Percentiles rank a stretch among this genome's conserved stretches.
Evolutionary conservation across 2,888 invertebrate genomes (phyloP).

Genomic region (Julus scandinavius): DNA sequence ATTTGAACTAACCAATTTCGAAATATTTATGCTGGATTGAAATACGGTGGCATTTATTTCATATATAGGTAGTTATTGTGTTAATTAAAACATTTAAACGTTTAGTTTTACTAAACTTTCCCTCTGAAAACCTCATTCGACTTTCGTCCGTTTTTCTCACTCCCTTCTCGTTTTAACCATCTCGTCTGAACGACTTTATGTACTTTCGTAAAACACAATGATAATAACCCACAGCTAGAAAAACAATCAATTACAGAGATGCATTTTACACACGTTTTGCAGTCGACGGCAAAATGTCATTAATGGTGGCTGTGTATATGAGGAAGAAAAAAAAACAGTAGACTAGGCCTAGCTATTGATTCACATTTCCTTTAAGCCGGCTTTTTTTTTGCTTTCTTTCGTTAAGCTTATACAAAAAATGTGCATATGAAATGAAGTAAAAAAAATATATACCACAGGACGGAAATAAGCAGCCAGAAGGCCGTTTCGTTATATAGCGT

Average conservation of each 20-base stretch:
- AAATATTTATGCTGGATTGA: too few relatives aligned
- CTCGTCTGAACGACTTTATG: neutral
- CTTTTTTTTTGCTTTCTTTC: neutral
- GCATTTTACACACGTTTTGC: conserved; percentile 7
- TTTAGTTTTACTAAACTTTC: too few relatives aligned
- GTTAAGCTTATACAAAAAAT: neutral
- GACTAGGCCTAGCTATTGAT: conserved; percentile 14
- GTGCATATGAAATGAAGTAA: neutral
- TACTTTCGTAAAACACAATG: neutral
- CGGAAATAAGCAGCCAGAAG: neutral
- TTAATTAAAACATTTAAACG: too few relatives aligned
- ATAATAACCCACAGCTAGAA: conserved; percentile 33
- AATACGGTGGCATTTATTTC: too few relatives aligned
- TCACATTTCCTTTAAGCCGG: neutral
- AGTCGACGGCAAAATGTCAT: conserved; percentile 1
- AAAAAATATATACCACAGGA: neutral
- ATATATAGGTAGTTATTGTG: too few relatives aligned
- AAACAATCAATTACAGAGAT: conserved; percentile 27
- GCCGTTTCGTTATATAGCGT: neutral
- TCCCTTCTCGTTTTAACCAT: neutral
- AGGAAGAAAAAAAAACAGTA: neutral
- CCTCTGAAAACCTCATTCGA: too few relatives aligned
- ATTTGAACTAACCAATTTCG: too few relatives aligned
- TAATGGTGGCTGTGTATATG: neutral
- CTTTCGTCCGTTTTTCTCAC: too few relatives aligned